These are phyloP conservation scores for Phymastichus coffea DNA, from an alignment of 1,140 invertebrate species.

Conservation along the genomic window DNA sequence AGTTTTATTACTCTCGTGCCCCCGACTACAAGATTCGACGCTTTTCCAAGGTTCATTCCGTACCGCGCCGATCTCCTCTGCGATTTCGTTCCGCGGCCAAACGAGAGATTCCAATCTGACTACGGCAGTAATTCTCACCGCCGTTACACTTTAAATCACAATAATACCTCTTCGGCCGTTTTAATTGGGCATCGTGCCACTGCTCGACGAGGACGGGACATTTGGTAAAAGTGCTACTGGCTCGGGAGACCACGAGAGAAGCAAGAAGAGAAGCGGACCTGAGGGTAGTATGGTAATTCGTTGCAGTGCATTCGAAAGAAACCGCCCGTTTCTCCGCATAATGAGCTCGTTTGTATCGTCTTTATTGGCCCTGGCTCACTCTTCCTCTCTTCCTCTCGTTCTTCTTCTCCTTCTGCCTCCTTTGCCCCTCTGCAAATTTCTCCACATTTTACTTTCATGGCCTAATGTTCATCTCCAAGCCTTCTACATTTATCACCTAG, in stretches of 20 bases:
- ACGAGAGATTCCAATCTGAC: too few relatives aligned
- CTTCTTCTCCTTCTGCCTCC: neutral
- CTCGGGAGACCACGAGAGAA: neutral
- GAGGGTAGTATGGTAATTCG: constrained; percentile 35
- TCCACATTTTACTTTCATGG: constrained; percentile 8
- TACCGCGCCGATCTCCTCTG: too few relatives aligned
- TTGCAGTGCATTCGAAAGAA: constrained; percentile 35
- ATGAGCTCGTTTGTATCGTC: constrained; percentile 41
- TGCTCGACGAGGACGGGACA: neutral
- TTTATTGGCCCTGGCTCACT: constrained; percentile 27
- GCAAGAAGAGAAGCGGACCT: constrained; percentile 2
- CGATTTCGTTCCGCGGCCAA: too few relatives aligned
- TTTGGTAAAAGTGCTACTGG: neutral
- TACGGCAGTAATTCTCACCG: neutral
- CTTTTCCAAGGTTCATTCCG: too few relatives aligned
- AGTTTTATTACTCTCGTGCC: too few relatives aligned
- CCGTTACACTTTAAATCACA: constrained; percentile 7
- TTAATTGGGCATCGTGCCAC: constrained; percentile 13
- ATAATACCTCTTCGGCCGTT: constrained; percentile 14
- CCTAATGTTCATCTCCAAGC: too few relatives aligned
- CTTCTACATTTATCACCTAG: too few relatives aligned
- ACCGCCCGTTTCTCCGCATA: constrained; percentile 37
- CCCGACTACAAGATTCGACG: too few relatives aligned
- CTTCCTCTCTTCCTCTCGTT: neutral
- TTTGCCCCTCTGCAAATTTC: neutral